Conservation (phyloP, 2,888 invertebrate species). For the Ferdinandea cuprea region DNA sequence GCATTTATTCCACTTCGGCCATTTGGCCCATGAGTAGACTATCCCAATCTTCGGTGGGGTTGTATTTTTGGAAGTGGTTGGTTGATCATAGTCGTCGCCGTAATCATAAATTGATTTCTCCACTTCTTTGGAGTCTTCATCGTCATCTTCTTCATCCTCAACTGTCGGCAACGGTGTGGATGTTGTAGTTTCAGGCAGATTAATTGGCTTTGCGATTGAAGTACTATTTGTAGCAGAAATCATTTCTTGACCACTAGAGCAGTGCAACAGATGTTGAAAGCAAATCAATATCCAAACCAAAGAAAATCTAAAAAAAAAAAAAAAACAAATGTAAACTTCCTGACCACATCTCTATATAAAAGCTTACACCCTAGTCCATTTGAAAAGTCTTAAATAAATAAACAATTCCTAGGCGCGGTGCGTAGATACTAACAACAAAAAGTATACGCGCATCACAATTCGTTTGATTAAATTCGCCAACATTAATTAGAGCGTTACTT, state of each 20-base stretch:
- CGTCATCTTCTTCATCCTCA: slow-evolving; percentile 75
- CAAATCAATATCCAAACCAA: slow-evolving; percentile 12
- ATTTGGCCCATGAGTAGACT: slow-evolving; percentile 86
- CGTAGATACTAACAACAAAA: no score
- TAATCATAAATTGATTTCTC: slow-evolving; percentile 75
- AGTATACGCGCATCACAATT: not conserved
- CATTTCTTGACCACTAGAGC: slow-evolving; percentile 6
- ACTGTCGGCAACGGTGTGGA: no score
- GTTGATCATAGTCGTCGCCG: slow-evolving; percentile 76
- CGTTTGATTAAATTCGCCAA: slow-evolving; percentile 35
- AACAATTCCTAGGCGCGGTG: slow-evolving; percentile 17
- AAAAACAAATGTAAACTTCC: slow-evolving; percentile 1
- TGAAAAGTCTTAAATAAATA: slow-evolving; percentile 10
- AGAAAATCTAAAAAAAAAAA: slow-evolving; percentile 29
- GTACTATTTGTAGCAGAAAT: slow-evolving; percentile 1
- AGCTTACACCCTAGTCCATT: slow-evolving; percentile 8
- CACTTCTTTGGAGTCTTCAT: slow-evolving; percentile 62
- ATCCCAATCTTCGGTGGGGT: slow-evolving; percentile 76
- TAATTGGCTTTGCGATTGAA: no score
- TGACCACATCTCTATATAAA: not conserved
- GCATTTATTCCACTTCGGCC: slow-evolving; percentile 90
- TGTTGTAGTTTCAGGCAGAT: not conserved
- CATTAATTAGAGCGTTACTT: slow-evolving; percentile 53
- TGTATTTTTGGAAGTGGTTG: slow-evolving; percentile 58
- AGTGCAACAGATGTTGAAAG: not conserved